Percentiles rank a stretch among this genome's conserved stretches.
Evolutionary conservation across 92 coral and sea anemone genomes (phyloP).

Genomic region (Blastomussa wellsi): DNA sequence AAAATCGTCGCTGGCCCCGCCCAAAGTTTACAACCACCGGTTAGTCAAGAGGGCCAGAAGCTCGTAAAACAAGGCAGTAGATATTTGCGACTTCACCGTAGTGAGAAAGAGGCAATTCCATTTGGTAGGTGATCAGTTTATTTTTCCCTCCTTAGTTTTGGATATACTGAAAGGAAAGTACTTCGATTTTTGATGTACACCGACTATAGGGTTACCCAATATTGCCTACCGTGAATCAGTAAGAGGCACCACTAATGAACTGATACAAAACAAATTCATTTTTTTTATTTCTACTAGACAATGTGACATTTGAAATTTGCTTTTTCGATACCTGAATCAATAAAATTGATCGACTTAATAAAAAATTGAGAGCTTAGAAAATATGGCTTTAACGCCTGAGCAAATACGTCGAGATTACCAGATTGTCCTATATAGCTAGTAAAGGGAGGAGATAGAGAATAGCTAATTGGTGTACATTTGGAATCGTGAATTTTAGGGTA

Average conservation of each 20-base stretch:
- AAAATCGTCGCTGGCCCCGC: background rate
- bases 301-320: too few species aligned
- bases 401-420: too few species aligned
- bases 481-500: background rate
- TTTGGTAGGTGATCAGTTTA: background rate
- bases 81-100: background rate
- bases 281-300: background rate
- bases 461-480: background rate
- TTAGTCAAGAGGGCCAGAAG: background rate
- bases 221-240: background rate
- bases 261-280: background rate
- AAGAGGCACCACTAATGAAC: background rate
- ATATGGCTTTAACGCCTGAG: too few species aligned
- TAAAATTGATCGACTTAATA: too few species aligned
- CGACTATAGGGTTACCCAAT: background rate
- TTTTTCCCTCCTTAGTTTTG: background rate
- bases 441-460: background rate
- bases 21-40: constrained; percentile 18
- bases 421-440: too few species aligned
- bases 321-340: too few species aligned
- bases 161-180: background rate
- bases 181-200: background rate
- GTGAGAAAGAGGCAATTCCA: background rate
- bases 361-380: too few species aligned
- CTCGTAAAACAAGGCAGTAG: background rate